These are phyloP conservation scores for Novumbra hubbsi DNA, from an alignment of 2,797 vertebrate species.

Conservation along the genomic window DNA sequence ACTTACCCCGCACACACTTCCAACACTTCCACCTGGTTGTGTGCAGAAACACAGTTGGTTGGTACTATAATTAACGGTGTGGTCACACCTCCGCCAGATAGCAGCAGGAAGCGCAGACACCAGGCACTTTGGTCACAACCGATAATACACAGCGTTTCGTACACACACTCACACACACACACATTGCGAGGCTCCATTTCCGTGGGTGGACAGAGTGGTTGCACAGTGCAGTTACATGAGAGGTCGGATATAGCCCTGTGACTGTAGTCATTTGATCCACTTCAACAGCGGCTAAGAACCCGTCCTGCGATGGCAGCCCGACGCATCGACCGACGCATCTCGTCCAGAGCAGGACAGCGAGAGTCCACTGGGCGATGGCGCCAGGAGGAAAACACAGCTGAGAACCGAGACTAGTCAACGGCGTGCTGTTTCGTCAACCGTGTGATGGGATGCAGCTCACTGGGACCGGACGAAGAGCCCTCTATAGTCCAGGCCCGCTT, in stretches of 20 bases:
- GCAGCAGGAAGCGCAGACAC: background rate
- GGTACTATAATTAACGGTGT: background rate
- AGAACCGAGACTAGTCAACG: background rate
- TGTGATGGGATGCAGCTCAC: background rate
- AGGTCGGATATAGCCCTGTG: constrained; percentile 3
- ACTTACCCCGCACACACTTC: background rate
- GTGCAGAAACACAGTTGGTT: background rate
- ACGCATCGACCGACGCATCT: background rate
- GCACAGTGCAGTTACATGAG: constrained; percentile 9
- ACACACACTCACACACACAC: constrained; percentile 1
- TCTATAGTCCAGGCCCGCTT: background rate
- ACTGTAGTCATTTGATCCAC: constrained; percentile 19
- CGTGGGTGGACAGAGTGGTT: background rate
- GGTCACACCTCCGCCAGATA: background rate
- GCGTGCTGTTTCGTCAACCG: constrained; percentile 24
- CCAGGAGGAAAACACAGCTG: background rate
- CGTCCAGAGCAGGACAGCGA: constrained; percentile 26
- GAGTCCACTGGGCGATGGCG: constrained; percentile 21
- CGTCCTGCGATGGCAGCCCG: constrained; percentile 25
- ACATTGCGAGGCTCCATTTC: background rate
- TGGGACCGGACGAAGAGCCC: constrained; percentile 6
- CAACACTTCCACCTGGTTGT: background rate
- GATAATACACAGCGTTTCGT: background rate
- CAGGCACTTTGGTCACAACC: constrained; percentile 1
- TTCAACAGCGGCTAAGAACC: constrained; percentile 20